Percentiles rank a stretch among this genome's conserved stretches.
Conservation (phyloP, 2,113 vertebrate genomes). For the Colistium nudipinnis region DNA sequence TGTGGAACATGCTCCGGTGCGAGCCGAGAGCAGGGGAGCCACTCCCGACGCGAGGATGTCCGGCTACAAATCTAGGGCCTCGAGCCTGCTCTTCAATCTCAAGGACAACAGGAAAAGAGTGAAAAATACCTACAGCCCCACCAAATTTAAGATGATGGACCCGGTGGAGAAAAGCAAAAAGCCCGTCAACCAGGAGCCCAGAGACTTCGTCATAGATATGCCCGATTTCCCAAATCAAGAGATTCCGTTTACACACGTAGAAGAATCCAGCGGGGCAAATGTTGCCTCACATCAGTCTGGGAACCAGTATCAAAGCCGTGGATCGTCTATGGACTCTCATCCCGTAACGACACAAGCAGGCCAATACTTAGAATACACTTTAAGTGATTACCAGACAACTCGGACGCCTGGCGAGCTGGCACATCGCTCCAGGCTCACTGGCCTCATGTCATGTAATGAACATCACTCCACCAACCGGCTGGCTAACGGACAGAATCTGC, state of each 20-base stretch:
- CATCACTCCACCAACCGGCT: conserved; percentile 48
- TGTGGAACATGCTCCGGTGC: conserved; percentile 70
- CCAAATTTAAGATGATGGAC: conserved; percentile 81
- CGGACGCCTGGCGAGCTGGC: conserved; percentile 54
- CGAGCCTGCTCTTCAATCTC: conserved; percentile 92
- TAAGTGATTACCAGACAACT: conserved; percentile 67
- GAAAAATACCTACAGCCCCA: conserved; percentile 90
- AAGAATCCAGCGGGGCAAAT: conserved; percentile 34
- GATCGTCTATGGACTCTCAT: conserved; percentile 30
- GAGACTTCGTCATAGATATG: conserved; percentile 71
- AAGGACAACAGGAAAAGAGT: conserved; percentile 94
- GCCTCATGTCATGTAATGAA: conserved; percentile 57
- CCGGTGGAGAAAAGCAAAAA: conserved; percentile 75
- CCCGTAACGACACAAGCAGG: conserved; percentile 31
- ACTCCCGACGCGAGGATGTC: conserved; percentile 72
- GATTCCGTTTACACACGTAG: conserved; percentile 31
- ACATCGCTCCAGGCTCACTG: conserved; percentile 56
- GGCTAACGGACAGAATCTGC: conserved; percentile 65
- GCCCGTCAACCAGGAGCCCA: conserved; percentile 67
- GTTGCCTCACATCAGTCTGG: conserved; percentile 30
- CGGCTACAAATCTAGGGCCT: conserved; percentile 87
- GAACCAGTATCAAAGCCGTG: conserved; percentile 48
- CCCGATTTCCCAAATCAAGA: conserved; percentile 59
- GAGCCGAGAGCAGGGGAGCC: conserved; percentile 72
- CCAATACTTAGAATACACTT: conserved; percentile 42